Evolutionary conservation across 2,888 invertebrate species (phyloP).

Genomic region (Sepiola atlantica): DNA sequence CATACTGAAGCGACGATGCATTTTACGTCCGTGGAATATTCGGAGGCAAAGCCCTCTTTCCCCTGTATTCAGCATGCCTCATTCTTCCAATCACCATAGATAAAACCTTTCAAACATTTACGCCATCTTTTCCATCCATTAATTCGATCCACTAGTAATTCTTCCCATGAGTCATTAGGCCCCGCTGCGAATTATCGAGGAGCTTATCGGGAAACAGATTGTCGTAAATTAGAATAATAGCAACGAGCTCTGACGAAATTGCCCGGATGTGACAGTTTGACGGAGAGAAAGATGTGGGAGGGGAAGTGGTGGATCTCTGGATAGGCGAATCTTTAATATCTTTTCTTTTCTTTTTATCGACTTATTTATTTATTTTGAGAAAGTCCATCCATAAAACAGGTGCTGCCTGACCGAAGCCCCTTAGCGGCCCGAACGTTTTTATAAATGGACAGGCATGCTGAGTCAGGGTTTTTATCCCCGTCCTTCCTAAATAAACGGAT

Average conservation of each 20-base stretch:
- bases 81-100: neutral
- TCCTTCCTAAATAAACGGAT: neutral
- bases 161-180: constrained; percentile 7
- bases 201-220: neutral
- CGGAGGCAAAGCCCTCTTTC: neutral
- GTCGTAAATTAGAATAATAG: neutral
- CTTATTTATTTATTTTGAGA: neutral
- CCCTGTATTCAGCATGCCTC: neutral
- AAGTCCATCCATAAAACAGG: neutral
- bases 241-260: neutral
- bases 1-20: neutral
- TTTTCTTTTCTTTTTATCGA: too few species aligned
- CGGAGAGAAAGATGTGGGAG: too few species aligned
- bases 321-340: too few species aligned
- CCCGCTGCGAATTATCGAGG: neutral
- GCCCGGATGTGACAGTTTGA: neutral
- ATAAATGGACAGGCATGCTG: neutral
- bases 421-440: neutral
- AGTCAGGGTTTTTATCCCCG: neutral
- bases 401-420: neutral
- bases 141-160: neutral
- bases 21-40: neutral
- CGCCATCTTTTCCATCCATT: neutral
- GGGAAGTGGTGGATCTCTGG: too few species aligned
- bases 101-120: neutral